phyloP scores from a whole-genome alignment of 2,888 invertebrate genomes.

The Yponomeuta malinellus region DNA sequence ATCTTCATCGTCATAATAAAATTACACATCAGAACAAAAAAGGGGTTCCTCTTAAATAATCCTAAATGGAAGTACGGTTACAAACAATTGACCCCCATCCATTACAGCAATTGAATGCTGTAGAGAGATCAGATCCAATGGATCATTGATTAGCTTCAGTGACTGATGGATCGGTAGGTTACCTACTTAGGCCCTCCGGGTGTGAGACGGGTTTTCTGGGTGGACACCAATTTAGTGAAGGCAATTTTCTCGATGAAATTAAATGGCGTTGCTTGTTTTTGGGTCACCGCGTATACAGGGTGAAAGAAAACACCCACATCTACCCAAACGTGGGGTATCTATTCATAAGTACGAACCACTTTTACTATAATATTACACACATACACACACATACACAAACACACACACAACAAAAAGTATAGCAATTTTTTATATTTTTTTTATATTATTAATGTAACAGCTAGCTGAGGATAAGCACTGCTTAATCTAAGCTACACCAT shows the following conservation, averaged over 20 bases:
- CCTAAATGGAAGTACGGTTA: slow-evolving; percentile 22
- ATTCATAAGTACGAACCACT: too few relatives aligned
- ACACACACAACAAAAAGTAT: too few relatives aligned
- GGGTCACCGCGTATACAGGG: background rate
- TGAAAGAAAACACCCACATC: too few relatives aligned
- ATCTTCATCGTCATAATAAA: background rate
- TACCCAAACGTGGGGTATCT: too few relatives aligned
- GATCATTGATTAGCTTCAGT: slow-evolving; percentile 36
- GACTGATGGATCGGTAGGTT: background rate
- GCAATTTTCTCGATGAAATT: background rate
- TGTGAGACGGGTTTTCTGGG: background rate
- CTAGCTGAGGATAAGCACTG: too few relatives aligned
- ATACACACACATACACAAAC: too few relatives aligned
- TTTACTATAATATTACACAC: too few relatives aligned
- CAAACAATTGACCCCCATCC: slow-evolving; percentile 54
- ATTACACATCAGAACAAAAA: background rate
- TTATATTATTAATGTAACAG: too few relatives aligned
- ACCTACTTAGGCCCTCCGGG: background rate
- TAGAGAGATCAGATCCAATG: slow-evolving; percentile 44
- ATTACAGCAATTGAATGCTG: slow-evolving; percentile 45
- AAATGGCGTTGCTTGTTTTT: background rate
- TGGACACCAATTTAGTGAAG: background rate
- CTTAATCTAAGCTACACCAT: too few relatives aligned
- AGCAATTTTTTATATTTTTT: too few relatives aligned
- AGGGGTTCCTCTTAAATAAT: slow-evolving; percentile 13